Evolutionary conservation across 2,797 vertebrate species (phyloP), one percentile per base, ranked within the genome.

Genomic region (Oreortyx pictus): DNA sequence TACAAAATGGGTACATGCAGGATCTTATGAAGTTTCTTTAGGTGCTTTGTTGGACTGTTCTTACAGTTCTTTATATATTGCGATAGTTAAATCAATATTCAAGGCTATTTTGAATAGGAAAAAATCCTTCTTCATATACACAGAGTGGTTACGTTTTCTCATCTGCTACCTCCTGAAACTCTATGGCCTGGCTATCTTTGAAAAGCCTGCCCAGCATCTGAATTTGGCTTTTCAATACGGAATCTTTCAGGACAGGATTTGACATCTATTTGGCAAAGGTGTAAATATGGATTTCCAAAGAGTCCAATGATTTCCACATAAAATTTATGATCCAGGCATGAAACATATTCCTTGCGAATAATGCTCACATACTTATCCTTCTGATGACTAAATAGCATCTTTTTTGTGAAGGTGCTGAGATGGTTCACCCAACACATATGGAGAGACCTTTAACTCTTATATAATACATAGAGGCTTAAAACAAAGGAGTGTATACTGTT

Each of bases 311-410:
- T 65, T 86, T 84, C n/a, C 47, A 35, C 17, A 29, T 59, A 24
- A 62, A 43, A 20, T 31, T 27, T 15, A 1, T 19, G 43, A 24
- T 47, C 65, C 54, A 72, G 70, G 33, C n/a, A 31, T 0, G 2
- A 16, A 35, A 17, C 0, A 9, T 10, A 0, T 4, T 64, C 19
- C 47, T 35, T 25, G 11, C 7, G n/a, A 7, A n/a, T 6, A 29
- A 24, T 23, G 6, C 18, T 64, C 27, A 31, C 7, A 19, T 2
- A 57, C 6, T n/a, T 29, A 44, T 47, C 29, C 46, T 79, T 46
- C 68, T 75, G 76, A n/a, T 85, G 85, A 77, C 29, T 59, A 35
- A 66, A 74, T 9, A 37, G 22, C 46, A 39, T 19, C 75, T 89
- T 41, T 52, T 33, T 78, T 41, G 59, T 43, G 24, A 15, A 81